Evolutionary conservation across 2,888 invertebrate genomes (phyloP), one percentile per base, ranked within the genome.

Genomic region (Hermaeophaga mercurialis): DNA sequence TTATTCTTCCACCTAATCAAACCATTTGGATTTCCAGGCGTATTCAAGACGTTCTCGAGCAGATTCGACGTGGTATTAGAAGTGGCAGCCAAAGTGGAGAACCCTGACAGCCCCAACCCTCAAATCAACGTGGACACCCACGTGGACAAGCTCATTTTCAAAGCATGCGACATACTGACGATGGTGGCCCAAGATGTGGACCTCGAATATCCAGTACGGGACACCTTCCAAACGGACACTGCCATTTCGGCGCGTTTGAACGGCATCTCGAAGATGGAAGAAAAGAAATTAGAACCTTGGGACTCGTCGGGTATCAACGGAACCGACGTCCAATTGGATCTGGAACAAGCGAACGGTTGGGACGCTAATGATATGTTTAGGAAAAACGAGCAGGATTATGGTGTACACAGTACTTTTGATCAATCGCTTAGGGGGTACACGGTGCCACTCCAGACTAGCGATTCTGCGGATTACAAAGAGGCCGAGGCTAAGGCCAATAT

Each of bases 331-430:
- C 81, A 86, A 55, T 79, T 84, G 64, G 90, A 90, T 67, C 77
- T 91, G 55, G 90, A 90, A 72, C 90, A 90, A 72, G 85, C 88
- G 78, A 95, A 95, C 81, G 97, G 97, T 56, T 98, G 98, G 97
- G 94, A 96, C 81, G 90, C 91, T 1, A 88, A 90, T 77, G 96
- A 97, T 67, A 98, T 98, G 97, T 98, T 98, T 80, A 84, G 89
- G 64, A 92, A 89, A 76, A 97, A 97, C 80, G 93, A 94, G 76
- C 85, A 87, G 74, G 85, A 90, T 64, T 96, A 96, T 78, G 95
- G 96, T 50, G 94, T 69, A 2, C 89, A 89, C 70, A 91, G 95
- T 66, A 94, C 94, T 1, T 98, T 92, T 76, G 94, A 95, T 74
- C 91, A 94, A 71, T 89, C 90, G 59, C 79, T 98, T 66, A 84